Base-by-base conservation (phyloP, 2,113 vertebrate species). In the Prinia subflava region DNA sequence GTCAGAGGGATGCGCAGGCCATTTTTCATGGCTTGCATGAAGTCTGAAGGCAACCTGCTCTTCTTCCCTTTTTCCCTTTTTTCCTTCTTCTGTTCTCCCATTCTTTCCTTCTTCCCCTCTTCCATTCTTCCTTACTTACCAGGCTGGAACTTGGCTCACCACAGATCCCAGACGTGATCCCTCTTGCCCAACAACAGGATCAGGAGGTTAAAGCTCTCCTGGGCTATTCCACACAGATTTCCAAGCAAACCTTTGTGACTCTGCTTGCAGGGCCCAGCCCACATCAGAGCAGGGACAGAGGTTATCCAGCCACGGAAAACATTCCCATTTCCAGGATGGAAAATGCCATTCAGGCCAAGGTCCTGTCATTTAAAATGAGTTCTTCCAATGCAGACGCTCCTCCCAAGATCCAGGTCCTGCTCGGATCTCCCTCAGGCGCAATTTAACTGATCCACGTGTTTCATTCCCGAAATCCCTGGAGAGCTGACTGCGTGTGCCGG, bases 111-210 rank as follows among this genome's bases (percentile, higher is more conserved):
- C 5, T 30, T 39, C 3, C 35, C 8, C 15, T 30, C 10, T 39
- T 50, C 13, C 46, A 5, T 50, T 37, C 7, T 21, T 21, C 46
- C 19, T 4, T 14, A 6, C 9, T 27, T 16, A 41, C 41, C 67
- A 83, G 30, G 20, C 42, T 22, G 50, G 71, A 79, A 53, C 39
- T 6, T 13, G 37, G 2, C 30, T 11, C 55, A 14, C 50, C 15
- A 7, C 60, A 47, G 31, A 69, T 24, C 33, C 31, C 74, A 82
- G 46, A 11, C 18, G 1, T 10, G 35, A 31, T n/a, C 42, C 24
- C 35, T 55, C 57, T 24, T n/a, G 15, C 74, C 50, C 53, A 77
- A 9, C 20, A 5, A 3, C 0, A 0, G 1, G 42, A 49, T 7
- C 46, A 11, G 41, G 65, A 85, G n/a, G 8, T 11, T 41, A 62